Evolutionary conservation across 1,140 invertebrate species (phyloP).

Genomic region (Meloidogyne hapla): DNA sequence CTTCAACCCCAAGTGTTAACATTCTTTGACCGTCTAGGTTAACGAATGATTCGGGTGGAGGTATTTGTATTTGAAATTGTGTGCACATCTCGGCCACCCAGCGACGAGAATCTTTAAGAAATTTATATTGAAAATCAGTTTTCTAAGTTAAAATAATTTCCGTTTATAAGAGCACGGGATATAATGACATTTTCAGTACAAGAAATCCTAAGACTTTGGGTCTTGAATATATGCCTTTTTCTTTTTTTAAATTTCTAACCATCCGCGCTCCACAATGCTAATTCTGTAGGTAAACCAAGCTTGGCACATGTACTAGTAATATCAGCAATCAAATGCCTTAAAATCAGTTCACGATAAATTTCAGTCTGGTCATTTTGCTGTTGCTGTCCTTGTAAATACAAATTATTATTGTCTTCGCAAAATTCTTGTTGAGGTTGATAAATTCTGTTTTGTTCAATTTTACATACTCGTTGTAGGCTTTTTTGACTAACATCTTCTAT

Average conservation of each 20-base stretch:
- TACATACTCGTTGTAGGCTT: background rate
- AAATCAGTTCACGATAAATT: conserved; percentile 60
- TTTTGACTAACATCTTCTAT: background rate
- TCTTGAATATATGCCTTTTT: no score
- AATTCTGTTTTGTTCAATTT: background rate
- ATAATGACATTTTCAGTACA: no score
- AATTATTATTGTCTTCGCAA: background rate
- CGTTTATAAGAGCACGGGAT: no score
- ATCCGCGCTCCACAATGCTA: conserved; percentile 61
- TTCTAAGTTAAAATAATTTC: no score
- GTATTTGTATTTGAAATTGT: conserved; percentile 55
- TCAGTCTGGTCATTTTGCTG: conserved; percentile 47
- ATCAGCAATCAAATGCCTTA: conserved; percentile 60
- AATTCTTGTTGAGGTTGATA: background rate
- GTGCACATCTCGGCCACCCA: conserved; percentile 64
- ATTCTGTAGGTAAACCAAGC: conserved; percentile 61
- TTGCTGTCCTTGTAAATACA: background rate
- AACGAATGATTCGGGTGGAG: conserved; percentile 28
- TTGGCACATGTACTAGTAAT: conserved; percentile 59
- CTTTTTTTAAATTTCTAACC: background rate
- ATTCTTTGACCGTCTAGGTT: conserved; percentile 61
- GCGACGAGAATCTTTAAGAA: conserved; percentile 53
- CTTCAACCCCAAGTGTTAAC: conserved; percentile 57
- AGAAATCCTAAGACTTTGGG: no score
- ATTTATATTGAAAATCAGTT: no score